Percentiles rank a stretch among this genome's conserved stretches.
These are phyloP conservation scores for human DNA, from an alignment of 2,113 vertebrate species.

Conservation along the genomic window GRCh38 chr1:2175001-2175500, in stretches of 20 bases:
- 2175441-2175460: no score
- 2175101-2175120: background rate
- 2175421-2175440: no score
- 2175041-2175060: rapidly evolving
- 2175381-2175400: no score
- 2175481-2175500: no score
- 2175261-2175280: conserved; percentile 97
- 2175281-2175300: conserved; percentile 99
- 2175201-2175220: conserved; percentile 20
- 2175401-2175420: no score
- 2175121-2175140: no score
- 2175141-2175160: background rate
- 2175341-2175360: background rate
- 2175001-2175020: background rate
- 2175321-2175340: rapidly evolving
- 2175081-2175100: background rate
- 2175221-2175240: conserved; percentile 99
- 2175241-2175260: conserved; percentile 95
- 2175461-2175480: no score
- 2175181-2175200: background rate
- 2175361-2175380: no score
- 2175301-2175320: conserved; percentile 98
- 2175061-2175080: background rate
- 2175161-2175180: rapidly evolving
- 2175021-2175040: rapidly evolving